Evolutionary conservation across 1,140 invertebrate genomes (phyloP), one percentile per base, ranked within the genome.

Genomic region (Colletes gigas): DNA sequence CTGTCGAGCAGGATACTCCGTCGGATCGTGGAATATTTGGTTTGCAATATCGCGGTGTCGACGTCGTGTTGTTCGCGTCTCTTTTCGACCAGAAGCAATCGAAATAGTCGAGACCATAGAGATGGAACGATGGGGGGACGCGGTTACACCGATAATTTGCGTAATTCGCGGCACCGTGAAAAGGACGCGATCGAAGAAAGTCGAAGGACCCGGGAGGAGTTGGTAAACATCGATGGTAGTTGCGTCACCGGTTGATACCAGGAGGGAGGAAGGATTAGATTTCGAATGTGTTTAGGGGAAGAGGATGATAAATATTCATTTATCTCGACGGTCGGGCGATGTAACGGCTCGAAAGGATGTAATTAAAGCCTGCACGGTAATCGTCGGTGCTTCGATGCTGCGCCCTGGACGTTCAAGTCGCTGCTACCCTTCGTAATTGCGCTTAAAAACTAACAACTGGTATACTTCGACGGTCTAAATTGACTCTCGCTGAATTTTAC

Each of bases 121-220:
- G 59, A 9, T 17, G 59, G 10, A 6, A 44, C 50, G 21, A 21
- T 57, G 57, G 47, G 39, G 59, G 12, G 54, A 72, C 54, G 39
- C 47, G 60, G 67, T 77, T 82, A 65, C 21, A 57, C 7, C 30
- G 79, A 88, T 83, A 85, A 85, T 83, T 85, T 70, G 68, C 67
- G 81, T 75, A 81, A 86, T 84, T 81, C 66, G 83, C 60, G 77
- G 72, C 54, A 44, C n/a, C 47, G 65, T 50, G 68, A 10, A 21
- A 30, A 73, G 68, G 54, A 72, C 4, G 5, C 52, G 74, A 57
- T 52, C 12, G 55, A 69, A 62, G 79, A 69, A 73, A 73, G 77
- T 68, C 47, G 79, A 81, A 80, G 78, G 78, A 80, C 62, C 62
- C 62, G 21, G 14, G 12, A 67, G 63, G 19, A 74, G 62, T 80